Evolutionary conservation across 2,888 invertebrate genomes (phyloP).

Genomic region (Cephalotes varians): DNA sequence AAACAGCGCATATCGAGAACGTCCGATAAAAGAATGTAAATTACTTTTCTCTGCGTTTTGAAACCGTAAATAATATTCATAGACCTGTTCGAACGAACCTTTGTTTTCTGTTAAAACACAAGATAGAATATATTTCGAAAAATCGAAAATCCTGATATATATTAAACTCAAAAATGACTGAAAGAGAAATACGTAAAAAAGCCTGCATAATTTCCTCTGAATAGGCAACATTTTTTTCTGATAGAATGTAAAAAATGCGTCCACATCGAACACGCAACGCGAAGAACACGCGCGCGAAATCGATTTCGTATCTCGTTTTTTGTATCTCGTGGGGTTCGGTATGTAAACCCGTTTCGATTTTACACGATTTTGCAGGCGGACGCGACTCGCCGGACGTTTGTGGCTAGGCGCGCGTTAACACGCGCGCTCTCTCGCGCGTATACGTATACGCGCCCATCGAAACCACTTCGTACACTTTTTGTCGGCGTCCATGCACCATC

Average conservation of each 20-base stretch:
- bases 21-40: constrained; percentile 13
- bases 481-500: constrained; percentile 7
- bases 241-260: neutral
- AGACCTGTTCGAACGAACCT: neutral
- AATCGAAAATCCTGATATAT: neutral
- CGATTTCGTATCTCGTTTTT: constrained; percentile 71
- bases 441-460: neutral
- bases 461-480: constrained; percentile 54
- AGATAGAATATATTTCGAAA: constrained; percentile 1
- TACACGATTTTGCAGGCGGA: constrained; percentile 61
- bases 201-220: neutral
- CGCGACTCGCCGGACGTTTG: constrained; percentile 58
- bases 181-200: neutral
- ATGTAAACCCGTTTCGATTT: constrained; percentile 65
- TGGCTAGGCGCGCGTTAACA: constrained; percentile 37
- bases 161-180: neutral
- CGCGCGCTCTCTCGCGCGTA: neutral
- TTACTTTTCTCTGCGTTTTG: neutral
- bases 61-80: constrained; percentile 1
- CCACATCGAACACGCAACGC: constrained; percentile 15
- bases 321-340: constrained; percentile 51
- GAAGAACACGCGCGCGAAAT: constrained; percentile 52
- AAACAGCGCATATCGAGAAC: neutral
- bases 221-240: constrained; percentile 5
- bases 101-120: neutral